Percentiles rank a stretch among this genome's conserved stretches.
These are phyloP conservation scores for Catagonus wagneri DNA, from an alignment of 2,113 vertebrate genomes.

Conservation along the genomic window DNA sequence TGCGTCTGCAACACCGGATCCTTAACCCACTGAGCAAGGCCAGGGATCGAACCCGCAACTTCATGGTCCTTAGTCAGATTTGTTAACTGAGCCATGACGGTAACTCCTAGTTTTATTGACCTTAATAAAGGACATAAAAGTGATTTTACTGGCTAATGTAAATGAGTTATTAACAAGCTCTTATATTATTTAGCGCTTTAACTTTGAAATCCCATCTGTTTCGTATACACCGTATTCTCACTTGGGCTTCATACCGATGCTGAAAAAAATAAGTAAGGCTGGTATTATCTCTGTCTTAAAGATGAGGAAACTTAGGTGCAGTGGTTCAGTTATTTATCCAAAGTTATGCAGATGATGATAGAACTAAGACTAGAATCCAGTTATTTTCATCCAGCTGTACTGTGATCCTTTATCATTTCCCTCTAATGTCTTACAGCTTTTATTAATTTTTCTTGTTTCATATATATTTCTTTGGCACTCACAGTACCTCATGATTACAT, in stretches of 20 bases:
- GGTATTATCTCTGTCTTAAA: background rate
- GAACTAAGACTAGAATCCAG: slow-evolving; percentile 4
- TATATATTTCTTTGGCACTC: background rate
- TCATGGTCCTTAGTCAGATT: too few species aligned
- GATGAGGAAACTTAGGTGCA: background rate
- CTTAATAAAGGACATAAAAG: slow-evolving; percentile 19
- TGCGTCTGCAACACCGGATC: too few species aligned
- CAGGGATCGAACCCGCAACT: too few species aligned
- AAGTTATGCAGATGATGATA: background rate
- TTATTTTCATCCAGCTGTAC: background rate
- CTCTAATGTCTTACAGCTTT: background rate
- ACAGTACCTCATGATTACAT: background rate
- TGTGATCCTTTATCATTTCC: background rate
- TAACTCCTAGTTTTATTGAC: slow-evolving; percentile 25
- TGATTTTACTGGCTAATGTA: background rate
- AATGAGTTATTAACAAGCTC: background rate
- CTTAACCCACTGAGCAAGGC: too few species aligned
- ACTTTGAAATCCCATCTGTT: slow-evolving; percentile 23
- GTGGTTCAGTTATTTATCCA: background rate
- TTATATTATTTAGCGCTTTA: slow-evolving; percentile 5
- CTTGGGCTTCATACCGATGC: background rate
- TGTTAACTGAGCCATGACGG: too few species aligned
- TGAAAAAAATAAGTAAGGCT: background rate
- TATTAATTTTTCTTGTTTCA: slow-evolving; percentile 4
- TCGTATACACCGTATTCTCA: background rate